Conservation (phyloP, 2,888 invertebrate species). For the Melipona bicolor region DNA sequence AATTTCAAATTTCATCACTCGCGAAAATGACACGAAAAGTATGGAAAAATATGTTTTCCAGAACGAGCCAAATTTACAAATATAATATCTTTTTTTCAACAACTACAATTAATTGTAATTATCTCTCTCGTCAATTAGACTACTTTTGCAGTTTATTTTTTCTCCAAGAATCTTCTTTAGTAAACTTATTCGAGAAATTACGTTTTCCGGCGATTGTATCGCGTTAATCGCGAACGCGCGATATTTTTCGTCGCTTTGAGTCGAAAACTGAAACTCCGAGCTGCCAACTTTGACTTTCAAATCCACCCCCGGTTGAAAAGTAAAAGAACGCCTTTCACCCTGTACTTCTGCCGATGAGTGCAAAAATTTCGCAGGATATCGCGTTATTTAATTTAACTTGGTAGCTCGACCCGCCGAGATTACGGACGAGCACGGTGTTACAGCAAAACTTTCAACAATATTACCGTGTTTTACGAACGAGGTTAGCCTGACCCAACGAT, state of each 20-base stretch:
- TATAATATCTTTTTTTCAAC: no score
- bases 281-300: background rate
- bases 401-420: conserved; percentile 6
- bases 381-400: conserved; percentile 45
- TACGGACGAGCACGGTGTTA: conserved; percentile 12
- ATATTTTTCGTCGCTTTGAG: background rate
- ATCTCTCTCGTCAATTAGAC: no score
- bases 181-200: no score
- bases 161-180: no score
- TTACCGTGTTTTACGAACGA: conserved; percentile 8
- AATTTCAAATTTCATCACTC: background rate
- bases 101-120: no score
- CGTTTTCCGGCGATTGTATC: no score
- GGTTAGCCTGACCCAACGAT: background rate
- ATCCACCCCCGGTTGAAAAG: background rate
- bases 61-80: no score
- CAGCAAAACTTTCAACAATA: conserved; percentile 29
- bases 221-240: background rate
- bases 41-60: no score
- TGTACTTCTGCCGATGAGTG: background rate
- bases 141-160: no score
- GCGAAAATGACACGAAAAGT: no score
- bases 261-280: background rate
- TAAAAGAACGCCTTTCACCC: background rate
- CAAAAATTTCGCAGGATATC: conserved; percentile 8